Base-by-base conservation (phyloP, 2,113 vertebrate species). In the Actinemys pallida region DNA sequence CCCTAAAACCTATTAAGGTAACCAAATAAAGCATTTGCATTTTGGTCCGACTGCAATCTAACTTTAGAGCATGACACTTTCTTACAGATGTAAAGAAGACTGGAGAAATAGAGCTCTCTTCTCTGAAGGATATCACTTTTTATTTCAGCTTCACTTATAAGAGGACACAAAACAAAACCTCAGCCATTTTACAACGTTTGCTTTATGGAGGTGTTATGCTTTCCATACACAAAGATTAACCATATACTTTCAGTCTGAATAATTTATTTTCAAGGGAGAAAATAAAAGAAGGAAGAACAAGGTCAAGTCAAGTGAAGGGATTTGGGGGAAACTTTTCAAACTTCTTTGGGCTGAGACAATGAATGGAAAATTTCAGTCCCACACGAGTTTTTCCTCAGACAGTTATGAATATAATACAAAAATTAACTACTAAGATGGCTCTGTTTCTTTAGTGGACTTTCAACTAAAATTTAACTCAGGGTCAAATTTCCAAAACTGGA, bases 21-120 rank as follows among this genome's bases (percentile, higher is more conserved):
- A 96, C 96, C 69, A 97, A 97, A 96, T 94, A 97, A 96, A 98
- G 93, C 86, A 84, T 88, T 95, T 95, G 69, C 87, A 89, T 97
- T 97, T 97, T 94, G 95, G 93, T 97, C 90, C 94, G 88, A 81
- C 87, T 96, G 69, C 93, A 69, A 65, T 86, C 89, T 91, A 97
- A 89, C 80, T 80, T n/a, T 88, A 89, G 88, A 65, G 86, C 59
- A 85, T 45, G 82, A 91, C 39, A 62, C 39, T 91, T 96, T 89
- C 92, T 89, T 87, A 87, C 42, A 83, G 84, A 93, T 76, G 89
- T 13, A 91, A 94, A 92, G 84, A 84, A 89, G 14, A 72, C 4
- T 52, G 75, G 76, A 94, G 78, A 93, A 94, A 90, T 83, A 17
- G 52, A 19, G 17, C 35, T 69, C 17, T 69, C 62, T 54, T 80